Evolutionary conservation across 2,113 vertebrate genomes (phyloP).

Genomic region (Pollachius pollachius): DNA sequence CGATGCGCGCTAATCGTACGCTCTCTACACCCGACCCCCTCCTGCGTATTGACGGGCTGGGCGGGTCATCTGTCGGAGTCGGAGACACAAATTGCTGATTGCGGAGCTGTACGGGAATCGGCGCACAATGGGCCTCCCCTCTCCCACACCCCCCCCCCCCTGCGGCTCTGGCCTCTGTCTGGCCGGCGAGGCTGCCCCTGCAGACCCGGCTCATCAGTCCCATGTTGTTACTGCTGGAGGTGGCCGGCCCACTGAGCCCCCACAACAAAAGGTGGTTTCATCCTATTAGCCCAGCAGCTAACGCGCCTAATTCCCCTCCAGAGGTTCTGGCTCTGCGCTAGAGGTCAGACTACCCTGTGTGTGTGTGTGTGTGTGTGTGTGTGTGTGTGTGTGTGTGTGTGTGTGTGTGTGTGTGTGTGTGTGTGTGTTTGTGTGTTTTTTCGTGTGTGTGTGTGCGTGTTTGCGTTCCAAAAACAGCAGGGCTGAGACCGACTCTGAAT

Average conservation of each 20-base stretch:
- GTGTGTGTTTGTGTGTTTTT: slow-evolving; percentile 2
- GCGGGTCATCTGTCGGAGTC: no score
- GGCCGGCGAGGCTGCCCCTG: slow-evolving; percentile 2
- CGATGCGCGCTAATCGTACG: no score
- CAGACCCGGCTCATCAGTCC: slow-evolving; percentile 44
- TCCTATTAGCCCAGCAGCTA: slow-evolving; percentile 38
- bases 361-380: slow-evolving; percentile 1
- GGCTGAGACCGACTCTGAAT: no score
- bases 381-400: slow-evolving; percentile 9
- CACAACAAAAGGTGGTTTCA: slow-evolving; percentile 50
- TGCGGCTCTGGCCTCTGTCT: neutral
- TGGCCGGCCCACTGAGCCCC: slow-evolving; percentile 32
- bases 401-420: slow-evolving; percentile 7
- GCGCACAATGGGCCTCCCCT: slow-evolving; percentile 30
- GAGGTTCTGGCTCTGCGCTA: neutral
- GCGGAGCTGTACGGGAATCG: slow-evolving; percentile 36
- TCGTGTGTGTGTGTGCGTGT: neutral
- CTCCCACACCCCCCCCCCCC: no score
- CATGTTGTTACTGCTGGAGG: slow-evolving; percentile 48
- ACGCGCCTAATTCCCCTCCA: slow-evolving; percentile 38
- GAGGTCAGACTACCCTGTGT: neutral
- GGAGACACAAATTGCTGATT: slow-evolving; percentile 45
- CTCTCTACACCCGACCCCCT: no score
- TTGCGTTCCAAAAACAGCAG: neutral
- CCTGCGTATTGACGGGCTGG: no score